Percentiles rank a stretch among this genome's conserved stretches.
Conservation (phyloP, 2,797 vertebrate species). For the Lagocephalus sceleratus region DNA sequence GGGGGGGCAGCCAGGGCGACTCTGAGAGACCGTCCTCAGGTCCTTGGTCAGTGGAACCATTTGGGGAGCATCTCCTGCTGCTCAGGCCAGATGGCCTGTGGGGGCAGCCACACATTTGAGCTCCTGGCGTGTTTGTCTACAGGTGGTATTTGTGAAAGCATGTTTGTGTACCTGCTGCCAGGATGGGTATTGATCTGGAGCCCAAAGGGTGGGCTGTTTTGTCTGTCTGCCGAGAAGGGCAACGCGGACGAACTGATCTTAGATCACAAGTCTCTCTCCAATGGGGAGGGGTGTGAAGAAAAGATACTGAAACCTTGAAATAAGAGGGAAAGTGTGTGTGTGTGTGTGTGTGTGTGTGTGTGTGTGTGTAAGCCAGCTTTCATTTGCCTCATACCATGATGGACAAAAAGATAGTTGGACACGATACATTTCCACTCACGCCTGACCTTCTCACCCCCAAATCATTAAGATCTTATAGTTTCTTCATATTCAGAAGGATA, state of each 20-base stretch:
- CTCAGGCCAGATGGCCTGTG: too few relatives aligned
- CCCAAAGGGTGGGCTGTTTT: conserved; percentile 65
- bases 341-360: neutral
- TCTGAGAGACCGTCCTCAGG: conserved; percentile 31
- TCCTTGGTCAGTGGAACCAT: conserved; percentile 4
- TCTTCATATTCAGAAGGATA: too few relatives aligned
- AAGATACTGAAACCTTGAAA: conserved; percentile 34
- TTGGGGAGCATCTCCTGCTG: too few relatives aligned
- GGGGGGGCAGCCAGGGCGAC: conserved; percentile 20
- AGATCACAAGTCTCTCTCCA: conserved; percentile 55
- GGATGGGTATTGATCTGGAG: conserved; percentile 67
- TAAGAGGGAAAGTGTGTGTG: conserved; percentile 12
- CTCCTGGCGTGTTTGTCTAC: neutral
- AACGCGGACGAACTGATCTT: conserved; percentile 56
- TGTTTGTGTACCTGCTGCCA: conserved; percentile 51
- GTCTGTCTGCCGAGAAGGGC: conserved; percentile 65
- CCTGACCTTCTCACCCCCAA: conserved; percentile 48
- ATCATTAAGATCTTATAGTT: too few relatives aligned
- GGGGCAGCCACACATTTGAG: conserved; percentile 23
- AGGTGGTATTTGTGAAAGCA: conserved; percentile 1
- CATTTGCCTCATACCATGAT: neutral
- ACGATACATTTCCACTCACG: conserved; percentile 5
- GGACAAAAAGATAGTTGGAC: too few relatives aligned
- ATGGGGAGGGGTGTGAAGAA: neutral
- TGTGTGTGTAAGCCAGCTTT: conserved; percentile 9